A percentile compares a stretch with the other conserved stretches of the same genome.
Evolutionary conservation across 2,113 vertebrate genomes (phyloP).

Genomic region (Lanius collurio): DNA sequence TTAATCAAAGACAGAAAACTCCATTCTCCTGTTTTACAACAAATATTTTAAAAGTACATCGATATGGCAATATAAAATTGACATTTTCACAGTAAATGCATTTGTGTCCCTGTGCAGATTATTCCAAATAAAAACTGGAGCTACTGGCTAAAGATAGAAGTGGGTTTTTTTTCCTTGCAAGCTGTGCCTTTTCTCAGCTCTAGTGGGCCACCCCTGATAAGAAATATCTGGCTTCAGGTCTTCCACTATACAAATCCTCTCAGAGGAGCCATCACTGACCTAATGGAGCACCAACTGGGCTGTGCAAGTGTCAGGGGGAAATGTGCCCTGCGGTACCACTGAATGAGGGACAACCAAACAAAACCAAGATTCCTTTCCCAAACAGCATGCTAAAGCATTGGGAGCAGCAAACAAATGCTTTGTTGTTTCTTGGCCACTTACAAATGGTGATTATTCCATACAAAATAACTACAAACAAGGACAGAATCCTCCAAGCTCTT

Average conservation of each 20-base stretch:
- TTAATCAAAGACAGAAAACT: constrained; percentile 1
- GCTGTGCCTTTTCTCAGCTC: neutral
- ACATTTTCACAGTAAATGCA: constrained; percentile 21
- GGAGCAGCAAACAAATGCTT: neutral
- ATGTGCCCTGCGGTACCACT: accelerated
- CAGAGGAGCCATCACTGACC: neutral
- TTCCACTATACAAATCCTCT: neutral
- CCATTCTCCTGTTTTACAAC: neutral
- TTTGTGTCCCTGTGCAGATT: neutral
- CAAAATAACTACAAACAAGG: neutral
- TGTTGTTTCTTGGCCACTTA: neutral
- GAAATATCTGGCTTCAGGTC: neutral
- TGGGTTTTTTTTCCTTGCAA: neutral
- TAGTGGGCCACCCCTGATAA: neutral
- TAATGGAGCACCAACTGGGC: neutral
- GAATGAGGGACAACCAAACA: neutral
- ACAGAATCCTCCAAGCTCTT: neutral
- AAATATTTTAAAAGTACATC: neutral
- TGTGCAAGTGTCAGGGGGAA: neutral
- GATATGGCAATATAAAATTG: neutral
- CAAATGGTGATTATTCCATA: neutral
- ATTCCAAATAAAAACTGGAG: neutral
- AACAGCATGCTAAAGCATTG: neutral
- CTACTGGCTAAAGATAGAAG: neutral
- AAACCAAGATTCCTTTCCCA: neutral